These are phyloP conservation scores for Rhagonycha lutea DNA, from an alignment of 2,888 invertebrate species.

Conservation along the genomic window DNA sequence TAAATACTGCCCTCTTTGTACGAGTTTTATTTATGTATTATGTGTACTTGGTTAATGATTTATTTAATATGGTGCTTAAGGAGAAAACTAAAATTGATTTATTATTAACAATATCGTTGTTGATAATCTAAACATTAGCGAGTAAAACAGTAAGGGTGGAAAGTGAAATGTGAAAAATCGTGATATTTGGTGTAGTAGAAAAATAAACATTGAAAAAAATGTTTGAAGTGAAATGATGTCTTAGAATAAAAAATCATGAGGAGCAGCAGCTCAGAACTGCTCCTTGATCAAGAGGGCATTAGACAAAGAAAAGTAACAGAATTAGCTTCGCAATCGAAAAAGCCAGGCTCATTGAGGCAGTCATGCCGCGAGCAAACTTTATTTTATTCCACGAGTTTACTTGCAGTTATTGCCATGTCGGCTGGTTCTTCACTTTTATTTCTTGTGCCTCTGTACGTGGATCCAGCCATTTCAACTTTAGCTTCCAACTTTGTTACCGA, in stretches of 20 bases:
- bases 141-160: not conserved
- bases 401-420: constrained; percentile 72
- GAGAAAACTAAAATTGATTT: not conserved
- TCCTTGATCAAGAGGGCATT: constrained; percentile 74
- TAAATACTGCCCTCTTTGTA: constrained; percentile 2
- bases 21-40: constrained; percentile 3
- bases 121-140: not conserved
- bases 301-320: constrained; percentile 66
- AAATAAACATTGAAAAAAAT: not conserved
- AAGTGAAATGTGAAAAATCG: not conserved
- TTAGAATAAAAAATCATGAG: constrained; percentile 60
- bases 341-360: constrained; percentile 55
- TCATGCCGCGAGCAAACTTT: constrained; percentile 70
- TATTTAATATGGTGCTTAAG: not conserved
- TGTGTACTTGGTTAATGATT: constrained; percentile 1
- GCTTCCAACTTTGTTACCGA: constrained; percentile 76
- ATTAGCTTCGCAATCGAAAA: constrained; percentile 56
- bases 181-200: not conserved
- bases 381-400: constrained; percentile 72
- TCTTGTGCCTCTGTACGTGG: constrained; percentile 74
- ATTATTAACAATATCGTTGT: not conserved
- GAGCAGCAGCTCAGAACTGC: constrained; percentile 78
- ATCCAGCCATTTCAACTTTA: constrained; percentile 68
- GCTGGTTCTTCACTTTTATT: constrained; percentile 74
- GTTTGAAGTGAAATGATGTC: constrained; percentile 42